Evolutionary conservation across 2,797 vertebrate genomes (phyloP).

Genomic region (Spizella passerina): DNA sequence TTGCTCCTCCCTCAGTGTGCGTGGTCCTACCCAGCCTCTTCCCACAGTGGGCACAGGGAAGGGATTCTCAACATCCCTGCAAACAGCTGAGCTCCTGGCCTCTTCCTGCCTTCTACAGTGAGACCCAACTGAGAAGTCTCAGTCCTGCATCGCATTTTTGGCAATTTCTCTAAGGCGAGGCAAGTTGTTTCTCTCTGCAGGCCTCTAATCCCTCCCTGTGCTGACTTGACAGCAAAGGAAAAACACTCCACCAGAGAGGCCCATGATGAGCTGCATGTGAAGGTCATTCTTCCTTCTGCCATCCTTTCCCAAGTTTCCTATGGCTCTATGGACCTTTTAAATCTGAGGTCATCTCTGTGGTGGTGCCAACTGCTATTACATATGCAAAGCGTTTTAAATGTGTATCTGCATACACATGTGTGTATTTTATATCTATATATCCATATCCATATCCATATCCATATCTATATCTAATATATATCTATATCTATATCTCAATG

Average conservation of each 20-base stretch:
- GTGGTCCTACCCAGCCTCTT: neutral
- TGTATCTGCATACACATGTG: neutral
- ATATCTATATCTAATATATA: neutral
- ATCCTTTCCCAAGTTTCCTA: constrained; percentile 16
- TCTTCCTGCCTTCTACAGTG: neutral
- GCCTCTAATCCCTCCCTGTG: neutral
- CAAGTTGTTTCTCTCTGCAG: constrained; percentile 1
- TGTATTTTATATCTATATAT: neutral
- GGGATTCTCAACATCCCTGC: neutral
- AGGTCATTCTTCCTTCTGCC: constrained; percentile 2
- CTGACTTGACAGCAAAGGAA: neutral
- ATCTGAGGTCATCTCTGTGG: neutral
- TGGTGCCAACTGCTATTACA: neutral
- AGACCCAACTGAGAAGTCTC: neutral
- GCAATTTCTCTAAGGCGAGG: neutral
- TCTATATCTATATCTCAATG: neutral
- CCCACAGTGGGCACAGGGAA: neutral
- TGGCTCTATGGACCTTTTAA: neutral
- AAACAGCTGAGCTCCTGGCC: neutral
- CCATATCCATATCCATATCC: too few relatives aligned
- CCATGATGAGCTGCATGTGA: neutral
- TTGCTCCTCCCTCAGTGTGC: neutral
- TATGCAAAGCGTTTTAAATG: neutral
- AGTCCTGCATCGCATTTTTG: neutral
- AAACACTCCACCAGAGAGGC: neutral